Evolutionary conservation across 2,888 invertebrate genomes (phyloP), one percentile per base, ranked within the genome.

Genomic region (Diarsia dahlii): DNA sequence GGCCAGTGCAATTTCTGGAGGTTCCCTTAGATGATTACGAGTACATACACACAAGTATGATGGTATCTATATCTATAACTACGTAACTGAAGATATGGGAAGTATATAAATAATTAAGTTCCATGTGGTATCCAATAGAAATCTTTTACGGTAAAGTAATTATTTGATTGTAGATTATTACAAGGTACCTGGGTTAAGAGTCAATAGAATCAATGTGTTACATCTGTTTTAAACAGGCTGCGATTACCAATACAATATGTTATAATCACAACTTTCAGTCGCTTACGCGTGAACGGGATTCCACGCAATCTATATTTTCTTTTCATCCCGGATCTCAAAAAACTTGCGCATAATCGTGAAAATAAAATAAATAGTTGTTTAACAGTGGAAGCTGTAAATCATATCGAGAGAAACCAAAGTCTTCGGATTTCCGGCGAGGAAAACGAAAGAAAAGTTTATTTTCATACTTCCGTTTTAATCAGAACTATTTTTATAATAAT

Each of bases 311-410:
- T 54, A 9, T 15, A 63, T 72, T 52, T 69, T 71, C 15, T 39
- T 60, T 20, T 34, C 12, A 71, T 28, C 18, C 76, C 70, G 75
- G 67, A 81, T 81, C 28, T 75, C 18, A 68, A 71, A 62, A 66
- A 62, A 48, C 52, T 76, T 60, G 71, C 72, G 69, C 58, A 73
- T 74, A 81, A 68, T 78, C 60, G 54, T 74, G 63, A 23, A 71
- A 84, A 64, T 67, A 65, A 76, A 84, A 88, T 78, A 88, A 86
- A 84, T 79, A 80, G 6, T 23, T 23, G 62, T 73, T 70, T 52
- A 76, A 73, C 69, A 68, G 52, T 80, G 76, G 76, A 85, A 80
- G 75, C 58, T 60, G 54, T 86, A 81, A 76, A 85, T 87, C 83
- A 78, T 39, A 65, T 80, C 64, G 79, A 76, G 66, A 76, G 69